These are phyloP conservation scores for Hippocampus zosterae DNA, from an alignment of 2,113 vertebrate genomes.

Conservation along the genomic window DNA sequence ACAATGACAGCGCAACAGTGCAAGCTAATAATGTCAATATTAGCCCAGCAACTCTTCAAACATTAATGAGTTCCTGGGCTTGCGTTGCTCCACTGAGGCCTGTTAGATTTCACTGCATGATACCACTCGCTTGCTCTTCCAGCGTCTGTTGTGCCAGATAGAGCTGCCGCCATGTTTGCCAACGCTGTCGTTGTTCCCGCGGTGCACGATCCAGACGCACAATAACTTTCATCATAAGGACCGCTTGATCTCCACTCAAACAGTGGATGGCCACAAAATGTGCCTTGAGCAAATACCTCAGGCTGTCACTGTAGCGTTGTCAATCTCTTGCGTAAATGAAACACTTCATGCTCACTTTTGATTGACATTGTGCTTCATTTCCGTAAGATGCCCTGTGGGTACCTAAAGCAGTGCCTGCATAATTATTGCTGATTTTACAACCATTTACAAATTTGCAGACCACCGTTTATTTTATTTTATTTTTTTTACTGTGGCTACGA, in stretches of 20 bases:
- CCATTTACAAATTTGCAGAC: too few species aligned
- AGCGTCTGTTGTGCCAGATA: slow-evolving; percentile 49
- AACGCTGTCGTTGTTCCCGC: slow-evolving; percentile 46
- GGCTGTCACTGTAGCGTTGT: not conserved
- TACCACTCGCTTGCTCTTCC: slow-evolving; percentile 37
- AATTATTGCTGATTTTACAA: too few species aligned
- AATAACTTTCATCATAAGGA: slow-evolving; percentile 53
- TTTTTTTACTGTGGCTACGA: too few species aligned
- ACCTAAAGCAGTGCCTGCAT: too few species aligned
- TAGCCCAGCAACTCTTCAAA: slow-evolving; percentile 60
- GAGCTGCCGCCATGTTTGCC: slow-evolving; percentile 51
- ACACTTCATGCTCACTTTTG: not conserved
- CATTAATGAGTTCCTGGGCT: slow-evolving; percentile 68
- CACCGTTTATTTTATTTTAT: too few species aligned
- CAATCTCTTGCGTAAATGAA: not conserved
- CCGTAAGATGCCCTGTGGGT: not conserved
- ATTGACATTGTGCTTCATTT: not conserved
- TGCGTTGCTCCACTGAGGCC: slow-evolving; percentile 59
- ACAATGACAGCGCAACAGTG: slow-evolving; percentile 23
- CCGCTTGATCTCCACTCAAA: slow-evolving; percentile 33
- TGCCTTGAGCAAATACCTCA: slow-evolving; percentile 11
- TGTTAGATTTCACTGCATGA: slow-evolving; percentile 68
- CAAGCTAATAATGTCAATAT: slow-evolving; percentile 36
- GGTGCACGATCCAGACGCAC: slow-evolving; percentile 48
- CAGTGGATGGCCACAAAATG: slow-evolving; percentile 31